These are phyloP conservation scores for Alectoris magna DNA, from an alignment of 2,797 vertebrate genomes.

Conservation along the genomic window DNA sequence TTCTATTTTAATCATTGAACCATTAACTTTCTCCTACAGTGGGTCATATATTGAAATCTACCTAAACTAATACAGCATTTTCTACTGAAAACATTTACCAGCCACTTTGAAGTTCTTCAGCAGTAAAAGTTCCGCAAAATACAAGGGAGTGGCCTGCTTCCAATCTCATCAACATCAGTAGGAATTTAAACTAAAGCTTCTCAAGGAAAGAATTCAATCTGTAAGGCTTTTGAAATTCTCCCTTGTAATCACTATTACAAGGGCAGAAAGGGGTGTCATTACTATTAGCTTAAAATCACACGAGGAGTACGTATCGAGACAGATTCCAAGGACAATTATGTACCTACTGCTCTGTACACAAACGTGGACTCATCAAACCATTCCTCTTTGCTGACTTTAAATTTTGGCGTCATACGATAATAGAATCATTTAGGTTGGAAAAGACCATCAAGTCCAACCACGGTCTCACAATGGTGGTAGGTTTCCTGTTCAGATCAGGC, in stretches of 20 bases:
- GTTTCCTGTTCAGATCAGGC: background rate
- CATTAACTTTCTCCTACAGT: background rate
- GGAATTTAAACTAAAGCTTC: background rate
- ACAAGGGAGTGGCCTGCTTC: background rate
- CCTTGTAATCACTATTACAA: background rate
- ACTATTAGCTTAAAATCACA: background rate
- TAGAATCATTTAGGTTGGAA: background rate
- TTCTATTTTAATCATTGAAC: background rate
- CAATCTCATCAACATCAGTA: background rate
- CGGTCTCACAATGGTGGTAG: background rate
- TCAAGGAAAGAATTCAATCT: background rate
- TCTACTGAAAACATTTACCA: background rate
- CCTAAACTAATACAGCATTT: background rate
- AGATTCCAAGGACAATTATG: background rate
- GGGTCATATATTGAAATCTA: background rate
- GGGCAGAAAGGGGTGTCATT: background rate
- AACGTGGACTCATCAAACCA: background rate
- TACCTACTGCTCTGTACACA: background rate
- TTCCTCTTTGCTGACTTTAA: background rate
- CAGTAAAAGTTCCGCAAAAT: background rate
- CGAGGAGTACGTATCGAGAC: rapidly evolving
- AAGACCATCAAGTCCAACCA: background rate
- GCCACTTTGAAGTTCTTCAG: background rate
- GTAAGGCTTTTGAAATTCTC: background rate
- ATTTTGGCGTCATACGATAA: background rate